These are phyloP conservation scores for Scaptomyza polygonia DNA, from an alignment of 2,888 invertebrate genomes.

Conservation along the genomic window DNA sequence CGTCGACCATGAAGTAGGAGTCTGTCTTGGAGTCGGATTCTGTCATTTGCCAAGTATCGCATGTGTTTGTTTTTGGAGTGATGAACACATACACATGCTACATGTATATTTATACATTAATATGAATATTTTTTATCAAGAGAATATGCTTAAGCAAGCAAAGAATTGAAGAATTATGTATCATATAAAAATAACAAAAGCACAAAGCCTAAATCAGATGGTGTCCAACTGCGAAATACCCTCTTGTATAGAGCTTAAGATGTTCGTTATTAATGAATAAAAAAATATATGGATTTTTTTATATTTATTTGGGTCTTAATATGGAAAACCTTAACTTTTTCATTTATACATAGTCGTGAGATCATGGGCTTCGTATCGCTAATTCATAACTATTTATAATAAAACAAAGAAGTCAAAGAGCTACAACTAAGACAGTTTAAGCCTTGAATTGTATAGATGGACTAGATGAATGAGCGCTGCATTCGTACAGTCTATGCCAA, in stretches of 20 bases:
- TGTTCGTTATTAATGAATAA: too few relatives aligned
- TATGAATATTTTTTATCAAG: slow-evolving; percentile 5
- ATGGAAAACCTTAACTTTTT: too few relatives aligned
- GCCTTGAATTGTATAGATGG: neutral
- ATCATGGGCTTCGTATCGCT: too few relatives aligned
- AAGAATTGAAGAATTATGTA: slow-evolving; percentile 48
- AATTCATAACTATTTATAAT: too few relatives aligned
- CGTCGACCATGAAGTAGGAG: slow-evolving; percentile 20
- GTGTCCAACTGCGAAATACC: neutral
- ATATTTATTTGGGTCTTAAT: neutral
- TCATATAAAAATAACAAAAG: slow-evolving; percentile 35
- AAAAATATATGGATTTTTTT: too few relatives aligned
- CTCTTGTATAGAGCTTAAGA: neutral
- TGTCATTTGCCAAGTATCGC: slow-evolving; percentile 51
- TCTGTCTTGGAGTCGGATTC: slow-evolving; percentile 18
- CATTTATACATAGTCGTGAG: too few relatives aligned
- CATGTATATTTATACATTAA: neutral
- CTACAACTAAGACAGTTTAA: neutral
- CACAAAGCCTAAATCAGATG: neutral
- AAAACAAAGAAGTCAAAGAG: neutral
- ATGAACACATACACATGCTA: neutral
- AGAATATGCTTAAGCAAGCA: slow-evolving; percentile 67
- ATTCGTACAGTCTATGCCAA: neutral
- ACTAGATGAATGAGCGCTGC: neutral
- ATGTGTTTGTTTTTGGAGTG: slow-evolving; percentile 19